phyloP scores from a whole-genome alignment of 2,888 invertebrate genomes.

The Ceraclea dissimilis region DNA sequence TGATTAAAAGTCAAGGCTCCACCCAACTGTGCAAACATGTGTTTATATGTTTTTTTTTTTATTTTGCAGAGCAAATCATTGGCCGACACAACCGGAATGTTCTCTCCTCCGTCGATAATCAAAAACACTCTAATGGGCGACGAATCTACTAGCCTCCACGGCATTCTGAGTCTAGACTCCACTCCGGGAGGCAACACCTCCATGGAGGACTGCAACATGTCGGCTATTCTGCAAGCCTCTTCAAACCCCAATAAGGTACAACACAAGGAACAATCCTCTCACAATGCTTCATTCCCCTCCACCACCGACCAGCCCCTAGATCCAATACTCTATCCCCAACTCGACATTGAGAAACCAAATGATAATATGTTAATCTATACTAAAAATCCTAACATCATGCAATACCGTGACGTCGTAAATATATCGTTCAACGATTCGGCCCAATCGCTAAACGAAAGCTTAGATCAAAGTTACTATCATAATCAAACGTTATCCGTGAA shows the following conservation, averaged over 20 bases:
- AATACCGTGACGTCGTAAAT: neutral
- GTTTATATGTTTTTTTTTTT: no score
- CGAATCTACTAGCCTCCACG: constrained; percentile 55
- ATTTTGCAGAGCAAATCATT: constrained; percentile 72
- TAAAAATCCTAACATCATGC: constrained; percentile 2
- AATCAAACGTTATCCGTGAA: constrained; percentile 3
- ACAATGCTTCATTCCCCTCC: constrained; percentile 30
- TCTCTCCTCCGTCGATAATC: constrained; percentile 82
- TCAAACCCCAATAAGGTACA: constrained; percentile 38
- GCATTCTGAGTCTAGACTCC: constrained; percentile 40
- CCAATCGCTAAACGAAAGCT: constrained; percentile 1
- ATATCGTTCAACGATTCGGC: constrained; percentile 5
- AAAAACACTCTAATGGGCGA: constrained; percentile 69
- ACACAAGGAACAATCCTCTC: constrained; percentile 45
- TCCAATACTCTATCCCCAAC: constrained; percentile 3
- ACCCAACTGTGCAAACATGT: no score
- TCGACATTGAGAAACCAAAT: constrained; percentile 6
- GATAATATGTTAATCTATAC: constrained; percentile 12
- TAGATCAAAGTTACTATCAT: constrained; percentile 9
- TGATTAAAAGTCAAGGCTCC: no score
- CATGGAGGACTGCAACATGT: constrained; percentile 4
- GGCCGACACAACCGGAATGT: constrained; percentile 67
- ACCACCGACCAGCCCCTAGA: neutral
- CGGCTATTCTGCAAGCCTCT: neutral
- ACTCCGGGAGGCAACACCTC: constrained; percentile 32